These are phyloP conservation scores for Agelastica alni DNA, from an alignment of 2,888 invertebrate genomes.

Conservation along the genomic window DNA sequence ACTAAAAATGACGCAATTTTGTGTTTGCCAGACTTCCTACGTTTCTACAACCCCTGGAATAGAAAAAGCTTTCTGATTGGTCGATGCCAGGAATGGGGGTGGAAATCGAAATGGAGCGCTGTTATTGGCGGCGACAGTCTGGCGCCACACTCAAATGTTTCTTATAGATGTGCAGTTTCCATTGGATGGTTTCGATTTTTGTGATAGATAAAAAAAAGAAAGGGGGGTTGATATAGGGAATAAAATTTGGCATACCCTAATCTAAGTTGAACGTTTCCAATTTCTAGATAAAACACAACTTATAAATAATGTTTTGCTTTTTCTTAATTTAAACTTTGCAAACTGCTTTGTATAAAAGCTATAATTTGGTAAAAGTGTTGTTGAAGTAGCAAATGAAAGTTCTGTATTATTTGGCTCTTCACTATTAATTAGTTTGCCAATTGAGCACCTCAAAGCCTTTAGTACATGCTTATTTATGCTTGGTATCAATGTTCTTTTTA, in stretches of 20 bases:
- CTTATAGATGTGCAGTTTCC: conserved; percentile 24
- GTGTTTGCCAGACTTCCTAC: conserved; percentile 34
- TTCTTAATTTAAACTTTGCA: no score
- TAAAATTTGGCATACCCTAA: conserved; percentile 11
- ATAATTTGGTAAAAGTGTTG: no score
- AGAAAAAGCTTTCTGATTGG: conserved; percentile 28
- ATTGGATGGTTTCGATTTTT: conserved; percentile 31
- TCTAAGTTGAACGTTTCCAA: conserved; percentile 1
- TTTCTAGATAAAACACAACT: neutral
- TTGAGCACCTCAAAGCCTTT: no score
- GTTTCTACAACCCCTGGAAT: conserved; percentile 33
- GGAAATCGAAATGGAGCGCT: conserved; percentile 15
- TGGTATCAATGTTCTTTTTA: no score
- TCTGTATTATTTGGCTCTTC: no score
- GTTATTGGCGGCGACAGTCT: conserved; percentile 52
- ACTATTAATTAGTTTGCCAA: no score
- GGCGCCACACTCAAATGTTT: conserved; percentile 55
- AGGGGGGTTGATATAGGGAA: conserved; percentile 9
- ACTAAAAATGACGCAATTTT: conserved; percentile 45
- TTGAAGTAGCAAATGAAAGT: no score
- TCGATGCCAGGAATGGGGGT: conserved; percentile 21
- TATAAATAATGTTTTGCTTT: conserved; percentile 7
- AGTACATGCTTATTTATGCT: no score
- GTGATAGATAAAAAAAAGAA: conserved; percentile 14
- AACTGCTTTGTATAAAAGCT: no score